Conservation (phyloP, 1,140 invertebrate species). For the Popillia japonica region DNA sequence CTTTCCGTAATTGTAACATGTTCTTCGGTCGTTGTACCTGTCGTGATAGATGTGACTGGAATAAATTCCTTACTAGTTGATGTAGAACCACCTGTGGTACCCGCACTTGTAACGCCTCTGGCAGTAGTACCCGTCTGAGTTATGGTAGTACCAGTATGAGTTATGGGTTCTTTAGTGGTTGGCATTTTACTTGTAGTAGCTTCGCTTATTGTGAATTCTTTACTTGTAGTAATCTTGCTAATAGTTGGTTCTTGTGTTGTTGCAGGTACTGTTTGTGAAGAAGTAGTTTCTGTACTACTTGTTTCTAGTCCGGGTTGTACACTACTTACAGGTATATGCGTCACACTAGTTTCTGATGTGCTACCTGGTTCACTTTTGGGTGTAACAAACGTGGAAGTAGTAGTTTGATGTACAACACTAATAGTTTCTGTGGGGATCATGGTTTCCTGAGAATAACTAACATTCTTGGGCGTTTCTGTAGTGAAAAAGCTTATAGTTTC, state of each 20-base stretch:
- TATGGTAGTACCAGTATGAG: no score
- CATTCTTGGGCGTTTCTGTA: neutral
- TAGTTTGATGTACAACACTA: neutral
- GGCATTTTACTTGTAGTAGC: neutral
- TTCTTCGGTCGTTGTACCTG: no score
- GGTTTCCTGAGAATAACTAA: neutral
- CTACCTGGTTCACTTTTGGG: neutral
- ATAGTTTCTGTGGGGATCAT: neutral
- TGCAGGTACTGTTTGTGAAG: neutral
- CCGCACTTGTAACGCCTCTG: no score
- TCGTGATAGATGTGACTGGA: no score
- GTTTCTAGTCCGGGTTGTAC: no score
- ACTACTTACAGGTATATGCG: no score
- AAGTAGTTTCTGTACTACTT: no score
- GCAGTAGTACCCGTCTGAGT: no score
- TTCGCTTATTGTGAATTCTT: neutral
- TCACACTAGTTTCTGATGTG: neutral
- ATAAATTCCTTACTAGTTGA: no score
- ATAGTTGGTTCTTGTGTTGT: neutral
- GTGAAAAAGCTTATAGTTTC: neutral
- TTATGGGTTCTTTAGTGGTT: no score
- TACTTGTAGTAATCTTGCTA: neutral
- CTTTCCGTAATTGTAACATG: no score
- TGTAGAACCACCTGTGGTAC: no score
- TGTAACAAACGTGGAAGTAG: neutral